Percentiles rank a stretch among this genome's conserved stretches.
phyloP scores from a whole-genome alignment of 2,888 invertebrate genomes.

The Portevinia maculata region DNA sequence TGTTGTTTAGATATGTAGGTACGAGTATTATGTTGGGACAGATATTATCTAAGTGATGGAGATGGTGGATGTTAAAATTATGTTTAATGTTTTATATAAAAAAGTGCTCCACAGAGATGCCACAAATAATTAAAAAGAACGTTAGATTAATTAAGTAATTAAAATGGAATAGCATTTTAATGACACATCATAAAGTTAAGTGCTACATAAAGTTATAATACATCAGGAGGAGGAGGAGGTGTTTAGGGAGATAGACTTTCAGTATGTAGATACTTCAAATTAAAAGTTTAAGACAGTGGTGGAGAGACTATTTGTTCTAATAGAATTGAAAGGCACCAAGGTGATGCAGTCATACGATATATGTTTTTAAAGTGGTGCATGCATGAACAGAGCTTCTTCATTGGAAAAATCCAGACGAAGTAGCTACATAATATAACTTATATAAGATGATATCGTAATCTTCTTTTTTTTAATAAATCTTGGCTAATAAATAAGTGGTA shows the following conservation, averaged over 20 bases:
- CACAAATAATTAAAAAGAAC: neutral
- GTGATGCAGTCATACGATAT: too few relatives aligned
- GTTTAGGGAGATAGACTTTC: neutral
- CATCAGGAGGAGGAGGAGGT: too few relatives aligned
- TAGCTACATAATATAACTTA: too few relatives aligned
- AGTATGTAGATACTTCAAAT: neutral
- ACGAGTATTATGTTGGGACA: too few relatives aligned
- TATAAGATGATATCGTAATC: too few relatives aligned
- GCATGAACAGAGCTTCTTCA: too few relatives aligned
- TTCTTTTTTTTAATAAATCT: too few relatives aligned
- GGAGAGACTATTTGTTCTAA: too few relatives aligned
- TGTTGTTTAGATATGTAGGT: neutral
- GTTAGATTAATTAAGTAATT: constrained; percentile 4
- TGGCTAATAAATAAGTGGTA: too few relatives aligned
- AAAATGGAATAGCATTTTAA: constrained; percentile 27
- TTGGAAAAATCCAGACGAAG: too few relatives aligned
- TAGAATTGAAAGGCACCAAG: too few relatives aligned
- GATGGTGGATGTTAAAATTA: neutral
- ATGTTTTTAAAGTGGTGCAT: too few relatives aligned
- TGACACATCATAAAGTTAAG: constrained; percentile 18
- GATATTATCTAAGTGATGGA: neutral
- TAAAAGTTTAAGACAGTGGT: neutral
- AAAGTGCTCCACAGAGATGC: neutral
- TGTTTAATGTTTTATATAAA: neutral
- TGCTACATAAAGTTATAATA: constrained; percentile 13